These are phyloP conservation scores for Aleiodes testaceus DNA, from an alignment of 2,888 invertebrate genomes.

Conservation along the genomic window DNA sequence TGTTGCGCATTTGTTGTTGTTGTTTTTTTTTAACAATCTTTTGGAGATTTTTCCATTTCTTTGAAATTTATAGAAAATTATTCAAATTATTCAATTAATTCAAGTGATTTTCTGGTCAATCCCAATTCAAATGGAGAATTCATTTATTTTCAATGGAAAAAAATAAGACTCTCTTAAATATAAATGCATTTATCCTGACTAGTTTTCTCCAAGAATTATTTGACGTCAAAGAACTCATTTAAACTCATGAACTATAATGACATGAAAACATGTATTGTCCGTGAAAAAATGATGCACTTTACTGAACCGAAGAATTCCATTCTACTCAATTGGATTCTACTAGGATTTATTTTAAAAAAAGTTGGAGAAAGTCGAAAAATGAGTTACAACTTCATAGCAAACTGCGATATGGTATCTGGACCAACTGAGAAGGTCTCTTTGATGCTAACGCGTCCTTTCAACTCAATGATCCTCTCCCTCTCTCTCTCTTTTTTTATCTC, in stretches of 20 bases:
- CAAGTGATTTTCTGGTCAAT: no score
- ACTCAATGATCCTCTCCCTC: slow-evolving; percentile 16
- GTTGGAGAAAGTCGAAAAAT: slow-evolving; percentile 21
- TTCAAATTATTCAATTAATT: no score
- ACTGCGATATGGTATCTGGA: neutral
- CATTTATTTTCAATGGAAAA: no score
- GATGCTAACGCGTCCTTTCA: slow-evolving; percentile 26
- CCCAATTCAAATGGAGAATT: no score
- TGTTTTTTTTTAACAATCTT: neutral
- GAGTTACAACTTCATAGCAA: neutral
- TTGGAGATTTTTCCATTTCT: neutral
- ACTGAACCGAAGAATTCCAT: neutral
- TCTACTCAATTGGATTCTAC: neutral
- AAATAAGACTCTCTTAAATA: no score
- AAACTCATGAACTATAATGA: no score
- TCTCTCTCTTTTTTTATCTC: neutral
- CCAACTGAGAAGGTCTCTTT: slow-evolving; percentile 10
- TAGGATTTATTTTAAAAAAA: neutral
- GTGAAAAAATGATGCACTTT: no score
- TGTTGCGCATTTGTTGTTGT: neutral
- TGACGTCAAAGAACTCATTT: no score
- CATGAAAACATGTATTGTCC: no score
- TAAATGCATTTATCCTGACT: no score
- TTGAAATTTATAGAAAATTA: neutral
- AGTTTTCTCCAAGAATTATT: no score